Base-by-base conservation (phyloP, 2,113 vertebrate species). In the Caranx melampygus region DNA sequence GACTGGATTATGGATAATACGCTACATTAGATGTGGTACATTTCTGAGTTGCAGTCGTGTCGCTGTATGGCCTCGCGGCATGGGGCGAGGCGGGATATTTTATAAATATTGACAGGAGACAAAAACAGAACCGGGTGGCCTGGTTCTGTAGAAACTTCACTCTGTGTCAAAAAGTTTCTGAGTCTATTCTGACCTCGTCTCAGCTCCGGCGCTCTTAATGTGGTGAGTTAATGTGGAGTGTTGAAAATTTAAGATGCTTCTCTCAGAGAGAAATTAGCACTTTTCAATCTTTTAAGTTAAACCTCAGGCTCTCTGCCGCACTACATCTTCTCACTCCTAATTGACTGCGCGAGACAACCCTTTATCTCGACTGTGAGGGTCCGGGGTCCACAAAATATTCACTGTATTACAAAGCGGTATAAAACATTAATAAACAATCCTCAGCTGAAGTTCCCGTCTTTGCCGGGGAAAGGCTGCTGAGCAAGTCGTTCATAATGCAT, bases 361-460 rank as follows among this genome's bases (percentile, higher is more conserved):
- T 78, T 84, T 63, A 44, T 66, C 55, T 34, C 34, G 66, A 78
- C 68, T 78, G 66, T 75, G 21, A 4, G 9, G 65, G 61, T 63
- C 70, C 45, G 0, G 13, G 0, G 13, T 10, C 75, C 72, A 64
- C 71, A 77, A 79, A 79, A 80, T 74, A 90, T 83, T 88, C 82
- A 82, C 66, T 63, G 78, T 75, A 73, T 87, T 76, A 84, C 81
- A 84, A 84, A 90, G 81, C 55, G 61, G 72, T 75, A 84, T 89
- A 74, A 91, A 91, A 88, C 85, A 89, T 92, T 91, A 74, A 91
- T 85, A 79, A 82, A 89, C 71, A 88, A 88, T 87, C 74, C 83
- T 75, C 21, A 33, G 26, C 55, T 88, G 89, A 86, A 87, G 71
- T 63, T 14, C 1, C 55, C 13, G 68, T 88, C 82, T 82, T 69